Evolutionary conservation across 2,888 invertebrate species (phyloP), one percentile per base, ranked within the genome.

Genomic region (Calliopum simillimum): DNA sequence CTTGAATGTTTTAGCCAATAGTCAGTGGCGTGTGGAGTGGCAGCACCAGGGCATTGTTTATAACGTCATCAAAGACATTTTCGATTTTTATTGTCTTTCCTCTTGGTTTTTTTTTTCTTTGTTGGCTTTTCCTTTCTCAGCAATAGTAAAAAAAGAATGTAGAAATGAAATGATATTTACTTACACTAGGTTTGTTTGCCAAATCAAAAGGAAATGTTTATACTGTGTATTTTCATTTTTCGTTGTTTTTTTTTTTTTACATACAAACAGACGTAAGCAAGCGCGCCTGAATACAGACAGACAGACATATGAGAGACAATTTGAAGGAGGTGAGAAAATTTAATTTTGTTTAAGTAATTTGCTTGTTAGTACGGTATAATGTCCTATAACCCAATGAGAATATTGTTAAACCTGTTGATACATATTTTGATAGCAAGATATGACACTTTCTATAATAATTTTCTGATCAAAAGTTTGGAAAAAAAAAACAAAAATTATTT

Each of bases 51-150:
- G 1, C 19, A n/a, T 49, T 73, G 66, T 70, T 70, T 73, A 72
- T 67, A 71, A 70, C 74, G 71, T 73, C 73, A 74, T 74, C 69
- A 71, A 69, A 72, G 51, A 53, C 61, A 65, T 69, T 71, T 23
- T 43, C 16, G 64, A 64, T 67, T 61, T 69, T 69, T 55, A 68
- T 73, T 71, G 64, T 71, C 44, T 56, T 68, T 43, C 21, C n/a
- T 43, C 21, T 46, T 49, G 33, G 4, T 33, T 59, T 33, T 51
- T 21, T 41, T 21, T 25, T 56, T 25, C 25, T 33, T 21, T n/a
- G 65, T 47, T 56, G 21, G n/a, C 14, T 14, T 68, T n/a, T 44
- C 61, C 67, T n/a, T 47, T 21, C 21, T 25, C 23, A 2, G 49
- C 47, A 62, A 67, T 58, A 49, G 55, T 47, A 68, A 58, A 71